Percentiles rank a stretch among this genome's conserved stretches.
phyloP scores from a whole-genome alignment of 2,888 invertebrate species.

The Glaucopsyche alexis region DNA sequence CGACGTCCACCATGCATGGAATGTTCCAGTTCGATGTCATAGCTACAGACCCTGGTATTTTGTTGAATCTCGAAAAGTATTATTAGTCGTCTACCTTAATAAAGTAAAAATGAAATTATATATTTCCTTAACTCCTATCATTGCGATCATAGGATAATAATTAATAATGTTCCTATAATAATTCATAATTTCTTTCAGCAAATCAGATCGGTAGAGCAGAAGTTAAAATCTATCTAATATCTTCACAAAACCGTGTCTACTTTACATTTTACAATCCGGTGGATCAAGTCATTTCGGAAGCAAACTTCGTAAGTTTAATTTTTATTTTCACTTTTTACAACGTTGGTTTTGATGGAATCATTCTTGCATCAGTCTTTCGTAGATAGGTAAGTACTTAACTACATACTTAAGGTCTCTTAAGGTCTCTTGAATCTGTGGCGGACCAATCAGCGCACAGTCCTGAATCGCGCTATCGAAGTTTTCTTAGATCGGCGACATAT shows the following conservation, averaged over 20 bases:
- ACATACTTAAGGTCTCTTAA: no score
- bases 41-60: conserved; percentile 75
- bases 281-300: conserved; percentile 58
- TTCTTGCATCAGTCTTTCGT: no score
- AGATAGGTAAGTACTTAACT: no score
- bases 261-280: conserved; percentile 78
- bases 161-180: no score
- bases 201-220: conserved; percentile 61
- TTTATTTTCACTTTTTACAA: not conserved
- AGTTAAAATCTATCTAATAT: conserved; percentile 80
- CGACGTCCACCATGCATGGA: conserved; percentile 78
- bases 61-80: not conserved
- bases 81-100: not conserved
- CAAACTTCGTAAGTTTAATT: conserved; percentile 65
- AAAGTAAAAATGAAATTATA: no score
- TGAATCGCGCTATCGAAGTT: no score
- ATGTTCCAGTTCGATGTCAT: conserved; percentile 79
- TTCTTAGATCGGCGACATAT: no score
- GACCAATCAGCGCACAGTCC: no score
- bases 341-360: no score
- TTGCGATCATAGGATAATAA: no score
- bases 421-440: no score
- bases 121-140: no score
- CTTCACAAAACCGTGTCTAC: conserved; percentile 76
- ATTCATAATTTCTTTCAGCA: conserved; percentile 47